Evolutionary conservation across 92 coral and sea anemone genomes (phyloP), one percentile per base, ranked within the genome.

Genomic region (Nematostella vectensis): DNA sequence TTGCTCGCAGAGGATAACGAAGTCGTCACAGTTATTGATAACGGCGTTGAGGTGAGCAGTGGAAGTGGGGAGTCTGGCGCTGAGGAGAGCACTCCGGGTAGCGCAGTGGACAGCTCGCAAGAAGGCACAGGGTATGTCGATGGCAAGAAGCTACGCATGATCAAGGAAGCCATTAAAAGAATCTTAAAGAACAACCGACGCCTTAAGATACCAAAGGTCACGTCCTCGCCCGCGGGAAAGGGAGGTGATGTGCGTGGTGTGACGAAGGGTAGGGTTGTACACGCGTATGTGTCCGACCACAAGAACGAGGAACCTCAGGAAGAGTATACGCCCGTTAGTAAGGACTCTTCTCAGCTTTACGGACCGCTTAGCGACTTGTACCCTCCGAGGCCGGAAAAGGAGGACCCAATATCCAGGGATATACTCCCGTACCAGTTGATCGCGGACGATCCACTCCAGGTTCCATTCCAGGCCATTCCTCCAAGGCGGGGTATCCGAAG

Each of bases 231-330:
- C 6, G 8, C 15, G 15, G 8, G 8, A 33, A 25, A 37, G n/a
- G n/a, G n/a, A n/a, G 60, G 51, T 20, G 53, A 26, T 25, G 43
- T 25, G n/a, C 18, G 43, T 2, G 27, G 23, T 27, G 22, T 31
- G 15, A 55, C 21, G 23, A 39, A 58, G 25, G 72, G 72, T 21
- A 62, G 62, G 13, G 72, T 66, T 0, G 63, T 66, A 29, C 62
- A 57, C 6, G 55, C 72, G 1, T 66, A 66, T 40, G 72, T 66
- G 11, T 66, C 72, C 23, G 72, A 66, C 30, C 54, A 57, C 30
- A n/a, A 19, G 8, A 40, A 52, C 31, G 38, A 64, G 28, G 47
- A 43, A 3, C 8, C 6, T 6, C 40, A 33, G 40, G 51, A 17
- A 11, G 51, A 45, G 12, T 4, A 19, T 19, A 9, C 9, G 4